Conservation (phyloP, 2,113 vertebrate species). For the Turnix velox region DNA sequence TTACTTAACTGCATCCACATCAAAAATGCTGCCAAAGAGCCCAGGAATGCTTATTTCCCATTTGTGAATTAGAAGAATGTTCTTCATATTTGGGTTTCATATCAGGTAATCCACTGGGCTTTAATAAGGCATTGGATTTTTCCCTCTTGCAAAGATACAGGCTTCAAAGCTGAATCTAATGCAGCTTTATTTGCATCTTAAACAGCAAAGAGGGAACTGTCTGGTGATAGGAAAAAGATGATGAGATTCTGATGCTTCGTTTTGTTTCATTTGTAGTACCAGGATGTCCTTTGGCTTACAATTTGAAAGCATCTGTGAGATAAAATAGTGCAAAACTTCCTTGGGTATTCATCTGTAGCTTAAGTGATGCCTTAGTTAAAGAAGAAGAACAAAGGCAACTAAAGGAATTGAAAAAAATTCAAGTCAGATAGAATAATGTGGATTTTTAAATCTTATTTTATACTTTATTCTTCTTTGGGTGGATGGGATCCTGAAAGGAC, state of each 20-base stretch:
- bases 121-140: background rate
- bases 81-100: background rate
- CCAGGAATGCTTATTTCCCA: background rate
- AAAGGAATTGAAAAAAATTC: background rate
- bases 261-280: background rate
- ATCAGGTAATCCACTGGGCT: background rate
- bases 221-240: background rate
- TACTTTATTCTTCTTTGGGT: background rate
- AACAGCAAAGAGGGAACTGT: background rate
- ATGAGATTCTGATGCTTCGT: background rate
- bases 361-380: background rate
- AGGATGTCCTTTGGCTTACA: background rate
- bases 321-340: background rate
- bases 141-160: background rate
- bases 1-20: background rate
- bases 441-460: background rate
- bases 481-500: too few relatives aligned
- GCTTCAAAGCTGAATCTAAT: background rate
- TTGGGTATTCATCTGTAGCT: background rate
- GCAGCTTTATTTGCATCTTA: background rate
- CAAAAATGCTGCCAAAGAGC: background rate
- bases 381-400: background rate
- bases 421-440: background rate
- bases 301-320: background rate
- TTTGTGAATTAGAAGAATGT: background rate